A percentile compares a stretch with the other conserved stretches of the same genome.
Conservation (phyloP, 1,140 invertebrate genomes). For the Aphaenogaster rudis region DNA sequence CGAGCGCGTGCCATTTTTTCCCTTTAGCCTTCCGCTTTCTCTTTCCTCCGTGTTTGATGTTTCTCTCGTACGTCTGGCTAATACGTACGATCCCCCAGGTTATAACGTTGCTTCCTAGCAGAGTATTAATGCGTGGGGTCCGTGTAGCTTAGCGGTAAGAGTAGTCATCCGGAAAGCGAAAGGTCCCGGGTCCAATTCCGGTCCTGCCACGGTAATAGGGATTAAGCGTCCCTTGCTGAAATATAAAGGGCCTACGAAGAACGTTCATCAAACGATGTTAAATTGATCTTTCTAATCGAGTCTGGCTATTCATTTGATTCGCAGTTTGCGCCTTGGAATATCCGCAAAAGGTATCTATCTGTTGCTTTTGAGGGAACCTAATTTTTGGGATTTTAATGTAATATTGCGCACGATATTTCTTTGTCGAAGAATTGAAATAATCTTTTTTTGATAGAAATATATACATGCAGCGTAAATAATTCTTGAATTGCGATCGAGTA, state of each 20-base stretch:
- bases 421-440: background rate
- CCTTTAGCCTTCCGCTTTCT: background rate
- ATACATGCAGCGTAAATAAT: background rate
- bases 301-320: background rate
- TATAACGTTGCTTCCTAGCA: background rate
- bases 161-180: conserved; percentile 22
- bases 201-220: background rate
- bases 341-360: background rate
- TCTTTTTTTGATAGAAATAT: conserved; percentile 4
- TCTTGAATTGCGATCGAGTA: background rate
- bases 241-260: background rate
- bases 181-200: conserved; percentile 9
- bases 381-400: background rate
- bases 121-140: background rate
- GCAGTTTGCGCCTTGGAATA: background rate
- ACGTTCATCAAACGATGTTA: background rate
- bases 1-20: background rate
- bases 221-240: background rate
- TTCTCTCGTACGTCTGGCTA: background rate
- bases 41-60: background rate
- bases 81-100: conserved; percentile 4
- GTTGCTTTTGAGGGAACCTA: background rate
- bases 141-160: background rate
- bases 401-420: background rate
- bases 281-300: background rate